Percentiles rank a stretch among this genome's conserved stretches.
Conservation (phyloP, 2,113 vertebrate species). For the Atlantisia rogersi region DNA sequence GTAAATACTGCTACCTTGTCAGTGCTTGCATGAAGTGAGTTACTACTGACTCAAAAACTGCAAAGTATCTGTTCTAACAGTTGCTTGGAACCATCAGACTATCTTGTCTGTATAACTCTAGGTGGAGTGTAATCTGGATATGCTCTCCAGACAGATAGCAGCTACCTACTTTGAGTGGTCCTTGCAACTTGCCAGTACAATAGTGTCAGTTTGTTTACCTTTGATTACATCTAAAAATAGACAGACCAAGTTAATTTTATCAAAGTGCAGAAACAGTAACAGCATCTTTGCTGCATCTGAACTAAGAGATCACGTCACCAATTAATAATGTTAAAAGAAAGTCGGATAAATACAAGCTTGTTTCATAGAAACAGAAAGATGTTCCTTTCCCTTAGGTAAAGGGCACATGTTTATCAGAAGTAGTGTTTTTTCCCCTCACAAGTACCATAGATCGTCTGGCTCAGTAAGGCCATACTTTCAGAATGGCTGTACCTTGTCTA, state of each 20-base stretch:
- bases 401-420: not conserved
- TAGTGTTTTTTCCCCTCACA: not conserved
- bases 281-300: slow-evolving; percentile 9
- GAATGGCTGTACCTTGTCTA: not conserved
- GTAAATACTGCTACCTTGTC: slow-evolving; percentile 47
- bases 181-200: not conserved
- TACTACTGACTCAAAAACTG: slow-evolving; percentile 12
- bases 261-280: slow-evolving; percentile 34
- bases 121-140: not conserved
- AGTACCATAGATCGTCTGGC: not conserved
- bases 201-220: not conserved
- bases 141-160: not conserved
- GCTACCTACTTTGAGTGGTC: not conserved
- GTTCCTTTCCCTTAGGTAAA: slow-evolving; percentile 54
- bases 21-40: slow-evolving; percentile 1
- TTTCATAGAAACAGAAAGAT: slow-evolving; percentile 81
- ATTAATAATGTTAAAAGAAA: slow-evolving; percentile 32
- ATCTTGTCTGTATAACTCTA: not conserved
- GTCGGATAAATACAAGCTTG: slow-evolving; percentile 34
- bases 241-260: not conserved
- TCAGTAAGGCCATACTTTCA: not conserved
- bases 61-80: not conserved
- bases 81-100: not conserved
- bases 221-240: not conserved
- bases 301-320: slow-evolving; percentile 32